Evolutionary conservation across 2,888 invertebrate species (phyloP).

Genomic region (Bellardia bayeri): DNA sequence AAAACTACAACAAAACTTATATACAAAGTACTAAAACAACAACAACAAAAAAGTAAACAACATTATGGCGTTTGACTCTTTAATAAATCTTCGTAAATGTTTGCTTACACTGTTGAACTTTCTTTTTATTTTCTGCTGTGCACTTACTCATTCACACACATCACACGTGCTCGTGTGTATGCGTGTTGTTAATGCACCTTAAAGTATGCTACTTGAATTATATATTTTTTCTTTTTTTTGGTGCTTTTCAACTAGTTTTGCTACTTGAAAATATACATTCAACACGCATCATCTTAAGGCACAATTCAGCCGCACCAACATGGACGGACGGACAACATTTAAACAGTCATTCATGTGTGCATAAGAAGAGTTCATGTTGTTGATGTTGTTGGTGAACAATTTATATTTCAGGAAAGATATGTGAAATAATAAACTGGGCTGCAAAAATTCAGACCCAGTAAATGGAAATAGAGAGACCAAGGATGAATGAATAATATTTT

Average conservation of each 20-base stretch:
- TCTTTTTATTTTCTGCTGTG: constrained; percentile 6
- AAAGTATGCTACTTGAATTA: constrained; percentile 65
- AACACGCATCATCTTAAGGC: constrained; percentile 61
- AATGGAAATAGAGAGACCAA: too few species aligned
- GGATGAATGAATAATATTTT: too few species aligned
- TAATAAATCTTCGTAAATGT: constrained; percentile 62
- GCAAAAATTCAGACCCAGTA: too few species aligned
- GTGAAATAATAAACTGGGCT: too few species aligned
- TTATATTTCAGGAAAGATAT: background rate
- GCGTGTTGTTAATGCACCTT: constrained; percentile 49
- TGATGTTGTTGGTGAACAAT: constrained; percentile 29
- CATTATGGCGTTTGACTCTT: constrained; percentile 55
- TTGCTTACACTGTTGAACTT: constrained; percentile 46
- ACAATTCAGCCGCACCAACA: constrained; percentile 3
- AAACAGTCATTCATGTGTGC: constrained; percentile 22
- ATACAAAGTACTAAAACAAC: constrained; percentile 30
- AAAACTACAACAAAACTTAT: constrained; percentile 35
- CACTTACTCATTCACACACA: background rate
- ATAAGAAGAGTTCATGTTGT: background rate
- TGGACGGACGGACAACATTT: constrained; percentile 13
- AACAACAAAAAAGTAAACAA: constrained; percentile 30
- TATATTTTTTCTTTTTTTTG: constrained; percentile 32
- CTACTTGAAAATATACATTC: constrained; percentile 54
- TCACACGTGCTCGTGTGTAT: background rate
- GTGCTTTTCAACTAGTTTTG: background rate